Evolutionary conservation across 2,797 vertebrate species (phyloP).

Genomic region (Microhierax caerulescens): DNA sequence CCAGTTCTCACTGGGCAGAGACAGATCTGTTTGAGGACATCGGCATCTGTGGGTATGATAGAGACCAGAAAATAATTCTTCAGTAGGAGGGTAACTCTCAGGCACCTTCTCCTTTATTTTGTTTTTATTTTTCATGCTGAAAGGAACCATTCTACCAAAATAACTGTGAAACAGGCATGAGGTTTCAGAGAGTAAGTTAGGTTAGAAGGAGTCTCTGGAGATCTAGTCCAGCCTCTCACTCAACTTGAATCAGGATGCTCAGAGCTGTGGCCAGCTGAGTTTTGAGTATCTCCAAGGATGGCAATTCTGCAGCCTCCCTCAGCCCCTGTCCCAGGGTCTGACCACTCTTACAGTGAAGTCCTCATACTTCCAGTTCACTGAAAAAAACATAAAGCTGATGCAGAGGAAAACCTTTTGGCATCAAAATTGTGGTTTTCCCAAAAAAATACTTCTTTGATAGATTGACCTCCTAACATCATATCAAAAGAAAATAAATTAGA

Average conservation of each 20-base stretch:
- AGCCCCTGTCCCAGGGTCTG: background rate
- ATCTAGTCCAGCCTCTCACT: background rate
- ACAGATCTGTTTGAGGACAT: background rate
- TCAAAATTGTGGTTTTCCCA: fast-evolving
- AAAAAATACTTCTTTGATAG: background rate
- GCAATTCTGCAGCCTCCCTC: background rate
- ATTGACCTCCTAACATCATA: background rate
- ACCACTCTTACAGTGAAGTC: background rate
- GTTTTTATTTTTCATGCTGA: background rate
- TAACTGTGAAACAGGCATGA: background rate
- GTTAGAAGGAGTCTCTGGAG: background rate
- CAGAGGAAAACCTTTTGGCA: background rate
- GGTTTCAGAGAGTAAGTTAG: background rate
- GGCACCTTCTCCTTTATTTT: background rate
- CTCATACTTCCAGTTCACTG: background rate
- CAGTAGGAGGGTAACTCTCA: background rate
- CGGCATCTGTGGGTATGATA: background rate
- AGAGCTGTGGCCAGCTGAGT: background rate
- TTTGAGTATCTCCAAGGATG: background rate
- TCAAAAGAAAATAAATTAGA: background rate
- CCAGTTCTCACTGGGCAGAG: background rate
- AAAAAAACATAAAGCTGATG: background rate
- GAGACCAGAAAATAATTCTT: background rate
- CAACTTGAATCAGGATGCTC: background rate
- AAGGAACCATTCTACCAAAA: background rate